Evolutionary conservation across 1,140 invertebrate species (phyloP).

Genomic region (Neodiprion virginianus): DNA sequence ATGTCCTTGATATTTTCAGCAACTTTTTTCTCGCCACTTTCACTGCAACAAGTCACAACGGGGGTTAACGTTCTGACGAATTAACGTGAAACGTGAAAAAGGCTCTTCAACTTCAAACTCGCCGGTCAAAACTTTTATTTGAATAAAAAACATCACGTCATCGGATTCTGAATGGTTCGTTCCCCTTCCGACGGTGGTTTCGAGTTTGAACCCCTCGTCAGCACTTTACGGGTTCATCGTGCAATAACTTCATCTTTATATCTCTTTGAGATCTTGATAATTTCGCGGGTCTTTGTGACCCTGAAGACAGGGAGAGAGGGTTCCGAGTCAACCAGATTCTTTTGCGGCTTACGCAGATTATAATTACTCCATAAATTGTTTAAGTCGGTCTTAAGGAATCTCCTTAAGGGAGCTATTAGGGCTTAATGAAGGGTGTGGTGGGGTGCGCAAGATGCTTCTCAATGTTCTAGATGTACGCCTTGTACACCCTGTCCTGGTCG

Average conservation of each 20-base stretch:
- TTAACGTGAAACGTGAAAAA: no score
- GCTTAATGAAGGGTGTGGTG: not conserved
- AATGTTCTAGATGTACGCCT: not conserved
- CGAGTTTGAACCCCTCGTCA: conserved; percentile 1
- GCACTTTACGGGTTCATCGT: not conserved
- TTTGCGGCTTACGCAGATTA: conserved; percentile 7
- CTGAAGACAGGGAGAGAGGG: not conserved
- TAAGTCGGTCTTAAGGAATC: conserved; percentile 2
- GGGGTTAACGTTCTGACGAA: no score
- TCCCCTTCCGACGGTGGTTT: not conserved
- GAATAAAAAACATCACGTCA: no score
- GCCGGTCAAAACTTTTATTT: no score
- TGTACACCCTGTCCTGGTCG: no score
- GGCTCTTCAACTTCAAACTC: no score
- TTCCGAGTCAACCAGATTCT: not conserved
- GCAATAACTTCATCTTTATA: not conserved
- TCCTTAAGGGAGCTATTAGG: conserved; percentile 5
- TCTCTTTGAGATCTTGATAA: not conserved
- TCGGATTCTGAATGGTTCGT: no score
- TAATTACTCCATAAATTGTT: conserved; percentile 6
- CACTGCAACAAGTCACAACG: no score
- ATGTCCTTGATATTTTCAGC: no score
- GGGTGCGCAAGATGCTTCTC: not conserved
- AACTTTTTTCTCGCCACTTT: no score
- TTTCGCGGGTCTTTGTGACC: not conserved